Base-by-base conservation (phyloP, 2,888 invertebrate genomes). In the Platypus cylindrus region DNA sequence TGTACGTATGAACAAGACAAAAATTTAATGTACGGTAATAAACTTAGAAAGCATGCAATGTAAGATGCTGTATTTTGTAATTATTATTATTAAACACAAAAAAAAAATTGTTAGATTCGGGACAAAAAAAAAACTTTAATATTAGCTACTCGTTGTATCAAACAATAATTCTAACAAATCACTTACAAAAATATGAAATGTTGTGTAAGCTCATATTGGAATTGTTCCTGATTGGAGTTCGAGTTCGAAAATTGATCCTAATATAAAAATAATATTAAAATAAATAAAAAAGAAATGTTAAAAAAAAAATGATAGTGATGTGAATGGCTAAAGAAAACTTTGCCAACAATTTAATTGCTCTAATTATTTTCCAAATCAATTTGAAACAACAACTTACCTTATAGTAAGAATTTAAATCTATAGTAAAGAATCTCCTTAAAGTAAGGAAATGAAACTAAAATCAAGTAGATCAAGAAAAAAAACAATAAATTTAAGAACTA, bases 181-280 rank as follows among this genome's bases (percentile, higher is more conserved):
- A 52, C 54, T 53, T 54, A 53, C 54, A 53, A 54, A 49, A 51
- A 50, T 47, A 52, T 50, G 47, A 52, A 48, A 51, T 49, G 51
- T 44, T 53, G 51, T 42, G 45, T 45, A 34, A 38, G 35, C 24
- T 35, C 32, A 39, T 43, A 40, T 42, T 43, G 45, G 41, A 39
- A 45, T 46, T 43, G 46, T 41, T 46, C 40, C 43, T 42, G 43
- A 38, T 43, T 41, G 32, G 45, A 39, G 45, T 50, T 49, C 38
- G 50, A 45, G 44, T 49, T 46, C 41, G 50, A 45, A 41, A 51
- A 49, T 43, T 46, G 48, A 42, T 50, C 49, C 46, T 50, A 46
- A 41, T 35, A 46, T 37, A 32, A 34, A 37, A 20, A 30, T 27
- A 35, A 38, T 36, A 36, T 26, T 18, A 36, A 17, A 31, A 20